phyloP scores from a whole-genome alignment of 2,888 invertebrate species.

The Eupsilia transversa region DNA sequence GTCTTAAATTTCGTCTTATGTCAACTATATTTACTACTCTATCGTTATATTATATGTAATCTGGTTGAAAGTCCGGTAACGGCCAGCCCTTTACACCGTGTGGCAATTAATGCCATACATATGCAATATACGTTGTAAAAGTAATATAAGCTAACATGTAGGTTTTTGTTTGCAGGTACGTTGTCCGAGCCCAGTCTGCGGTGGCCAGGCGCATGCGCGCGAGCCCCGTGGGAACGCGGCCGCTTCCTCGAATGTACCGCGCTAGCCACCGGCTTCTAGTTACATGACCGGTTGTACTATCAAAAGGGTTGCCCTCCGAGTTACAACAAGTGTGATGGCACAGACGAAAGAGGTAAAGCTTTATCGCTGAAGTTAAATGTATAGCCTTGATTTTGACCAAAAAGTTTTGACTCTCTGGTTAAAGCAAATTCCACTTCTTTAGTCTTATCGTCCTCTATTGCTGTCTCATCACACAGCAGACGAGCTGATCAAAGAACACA shows the following conservation, averaged over 20 bases:
- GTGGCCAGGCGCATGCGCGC: constrained; percentile 65
- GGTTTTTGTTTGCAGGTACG: constrained; percentile 70
- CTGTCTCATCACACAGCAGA: neutral
- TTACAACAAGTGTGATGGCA: constrained; percentile 53
- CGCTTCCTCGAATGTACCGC: constrained; percentile 72
- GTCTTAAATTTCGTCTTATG: neutral
- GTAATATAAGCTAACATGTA: constrained; percentile 57
- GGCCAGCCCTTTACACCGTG: constrained; percentile 9
- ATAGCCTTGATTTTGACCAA: neutral
- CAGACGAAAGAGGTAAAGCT: constrained; percentile 4
- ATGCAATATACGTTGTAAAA: constrained; percentile 27
- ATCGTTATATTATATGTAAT: neutral
- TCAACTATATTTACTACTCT: neutral
- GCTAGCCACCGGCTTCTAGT: constrained; percentile 62
- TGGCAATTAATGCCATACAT: constrained; percentile 40
- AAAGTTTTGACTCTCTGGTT: neutral
- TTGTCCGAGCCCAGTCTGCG: constrained; percentile 58
- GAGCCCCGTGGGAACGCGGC: constrained; percentile 73
- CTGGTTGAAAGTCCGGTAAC: neutral
- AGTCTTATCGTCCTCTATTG: no score
- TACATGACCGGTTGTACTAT: constrained; percentile 63
- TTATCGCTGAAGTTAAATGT: neutral
- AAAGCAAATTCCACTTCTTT: neutral
- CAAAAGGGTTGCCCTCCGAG: constrained; percentile 47
- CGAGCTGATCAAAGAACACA: neutral